A percentile compares a stretch with the other conserved stretches of the same genome.
phyloP scores from a whole-genome alignment of 2,113 vertebrate genomes.

The Chloropsis hardwickii region DNA sequence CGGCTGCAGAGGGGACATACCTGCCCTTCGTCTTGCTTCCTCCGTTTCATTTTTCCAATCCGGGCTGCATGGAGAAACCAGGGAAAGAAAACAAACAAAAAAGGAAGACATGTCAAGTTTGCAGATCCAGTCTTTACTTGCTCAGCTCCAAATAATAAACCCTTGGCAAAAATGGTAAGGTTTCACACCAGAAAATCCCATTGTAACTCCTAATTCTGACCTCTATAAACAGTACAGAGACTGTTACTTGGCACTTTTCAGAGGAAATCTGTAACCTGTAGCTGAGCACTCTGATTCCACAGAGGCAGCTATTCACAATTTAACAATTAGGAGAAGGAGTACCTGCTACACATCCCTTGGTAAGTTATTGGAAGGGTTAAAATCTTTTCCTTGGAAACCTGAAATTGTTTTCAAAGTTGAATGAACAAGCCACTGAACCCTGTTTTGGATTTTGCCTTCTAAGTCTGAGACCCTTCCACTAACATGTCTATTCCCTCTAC shows the following conservation, averaged over 20 bases:
- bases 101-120: constrained; percentile 13
- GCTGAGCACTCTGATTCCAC: neutral
- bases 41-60: constrained; percentile 99
- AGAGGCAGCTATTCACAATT: neutral
- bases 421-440: neutral
- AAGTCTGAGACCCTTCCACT: neutral
- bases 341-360: neutral
- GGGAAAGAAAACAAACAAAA: constrained; percentile 20
- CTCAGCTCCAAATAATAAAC: neutral
- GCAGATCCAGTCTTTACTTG: neutral
- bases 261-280: neutral
- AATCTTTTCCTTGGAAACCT: neutral
- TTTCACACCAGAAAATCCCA: neutral
- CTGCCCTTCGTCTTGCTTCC: constrained; percentile 99
- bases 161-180: neutral
- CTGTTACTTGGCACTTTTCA: neutral
- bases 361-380: neutral
- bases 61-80: constrained; percentile 83
- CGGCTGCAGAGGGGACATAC: constrained; percentile 99
- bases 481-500: neutral
- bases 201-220: neutral
- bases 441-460: neutral
- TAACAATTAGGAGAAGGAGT: neutral
- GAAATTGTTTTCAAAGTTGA: neutral
- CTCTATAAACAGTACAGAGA: neutral